Conservation (phyloP, 1,140 invertebrate genomes). For the Papilio polyxenes region DNA sequence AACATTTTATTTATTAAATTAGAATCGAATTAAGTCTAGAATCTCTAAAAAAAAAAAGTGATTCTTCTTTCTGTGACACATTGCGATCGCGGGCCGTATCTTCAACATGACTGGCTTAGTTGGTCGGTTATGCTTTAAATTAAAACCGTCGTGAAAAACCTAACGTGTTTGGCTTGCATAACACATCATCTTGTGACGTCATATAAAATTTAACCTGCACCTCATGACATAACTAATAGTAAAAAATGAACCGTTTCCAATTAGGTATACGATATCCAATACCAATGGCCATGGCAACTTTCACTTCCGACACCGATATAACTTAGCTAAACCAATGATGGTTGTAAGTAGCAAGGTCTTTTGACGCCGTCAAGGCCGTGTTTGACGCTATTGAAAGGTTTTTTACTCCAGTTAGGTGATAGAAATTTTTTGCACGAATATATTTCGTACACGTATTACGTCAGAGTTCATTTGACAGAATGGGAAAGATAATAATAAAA, state of each 20-base stretch:
- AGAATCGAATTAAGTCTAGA: no score
- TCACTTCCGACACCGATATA: slow-evolving; percentile 32
- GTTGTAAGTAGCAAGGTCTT: slow-evolving; percentile 17
- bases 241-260: not conserved
- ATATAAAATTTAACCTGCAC: not conserved
- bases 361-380: slow-evolving; percentile 20
- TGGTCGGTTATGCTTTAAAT: no score
- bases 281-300: slow-evolving; percentile 24
- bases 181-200: not conserved
- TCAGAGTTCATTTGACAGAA: slow-evolving; percentile 7
- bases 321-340: not conserved
- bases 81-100: no score
- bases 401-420: not conserved
- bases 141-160: not conserved
- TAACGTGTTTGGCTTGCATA: not conserved
- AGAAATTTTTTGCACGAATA: slow-evolving; percentile 19
- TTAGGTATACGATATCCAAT: not conserved
- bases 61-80: no score
- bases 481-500: not conserved
- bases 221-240: not conserved
- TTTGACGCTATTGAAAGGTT: not conserved
- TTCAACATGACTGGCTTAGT: no score
- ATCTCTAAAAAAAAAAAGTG: no score
- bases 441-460: slow-evolving; percentile 1
- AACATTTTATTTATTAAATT: no score